Percentiles rank a stretch among this genome's conserved stretches.
Evolutionary conservation across 2,797 vertebrate genomes (phyloP).

Genomic region (Manis crassicaudata): DNA sequence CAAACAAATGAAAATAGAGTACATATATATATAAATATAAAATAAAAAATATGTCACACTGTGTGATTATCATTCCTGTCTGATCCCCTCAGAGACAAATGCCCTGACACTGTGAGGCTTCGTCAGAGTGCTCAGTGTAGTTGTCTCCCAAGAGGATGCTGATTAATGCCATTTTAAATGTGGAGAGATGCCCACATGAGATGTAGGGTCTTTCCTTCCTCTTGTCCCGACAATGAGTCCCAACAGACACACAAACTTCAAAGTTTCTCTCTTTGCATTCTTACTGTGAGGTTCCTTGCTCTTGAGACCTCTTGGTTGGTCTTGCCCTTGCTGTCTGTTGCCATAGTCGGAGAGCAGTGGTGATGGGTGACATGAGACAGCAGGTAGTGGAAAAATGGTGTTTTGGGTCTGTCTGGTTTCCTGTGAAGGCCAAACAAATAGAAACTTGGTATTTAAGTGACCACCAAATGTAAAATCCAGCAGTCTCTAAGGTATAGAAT

Average conservation of each 20-base stretch:
- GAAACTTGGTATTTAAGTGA: not conserved
- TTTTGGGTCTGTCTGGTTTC: not conserved
- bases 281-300: not conserved
- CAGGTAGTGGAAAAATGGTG: not conserved
- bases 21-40: not conserved
- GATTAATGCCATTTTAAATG: not conserved
- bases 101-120: not conserved
- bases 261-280: not conserved
- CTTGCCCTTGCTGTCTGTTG: not conserved
- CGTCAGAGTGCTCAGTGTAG: not conserved
- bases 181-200: not conserved
- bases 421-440: not conserved
- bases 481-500: not conserved
- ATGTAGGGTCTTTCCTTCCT: not conserved
- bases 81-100: not conserved
- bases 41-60: not conserved
- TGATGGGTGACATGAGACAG: too few relatives aligned
- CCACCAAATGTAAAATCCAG: not conserved
- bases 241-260: not conserved
- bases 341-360: not conserved
- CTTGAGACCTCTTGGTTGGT: not conserved
- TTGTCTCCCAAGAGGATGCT: not conserved
- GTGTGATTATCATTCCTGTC: not conserved
- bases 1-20: not conserved
- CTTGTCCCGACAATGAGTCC: not conserved